Percentiles rank a stretch among this genome's conserved stretches.
Evolutionary conservation across 2,113 vertebrate species (phyloP).

Genomic region (Atherinomorus stipes): DNA sequence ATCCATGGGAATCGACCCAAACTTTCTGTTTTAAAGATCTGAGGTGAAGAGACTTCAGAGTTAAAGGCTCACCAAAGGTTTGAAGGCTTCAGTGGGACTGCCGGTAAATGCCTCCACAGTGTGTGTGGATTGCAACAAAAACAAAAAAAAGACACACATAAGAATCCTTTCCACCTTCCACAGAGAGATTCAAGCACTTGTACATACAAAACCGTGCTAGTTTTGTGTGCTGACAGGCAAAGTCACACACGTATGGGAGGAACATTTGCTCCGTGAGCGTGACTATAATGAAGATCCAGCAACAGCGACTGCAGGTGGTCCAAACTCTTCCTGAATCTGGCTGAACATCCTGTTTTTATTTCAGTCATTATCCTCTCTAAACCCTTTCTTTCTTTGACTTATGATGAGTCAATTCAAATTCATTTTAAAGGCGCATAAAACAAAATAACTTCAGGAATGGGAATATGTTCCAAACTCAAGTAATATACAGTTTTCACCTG

Average conservation of each 20-base stretch:
- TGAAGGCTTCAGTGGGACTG: slow-evolving; percentile 21
- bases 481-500: slow-evolving; percentile 3
- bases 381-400: slow-evolving; percentile 27
- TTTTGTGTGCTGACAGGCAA: slow-evolving; percentile 42
- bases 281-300: slow-evolving; percentile 53
- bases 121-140: slow-evolving; percentile 6
- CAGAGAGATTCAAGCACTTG: not conserved
- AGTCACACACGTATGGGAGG: slow-evolving; percentile 46
- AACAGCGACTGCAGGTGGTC: slow-evolving; percentile 54
- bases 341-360: slow-evolving; percentile 28
- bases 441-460: not conserved
- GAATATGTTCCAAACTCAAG: not conserved
- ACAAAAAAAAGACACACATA: not conserved
- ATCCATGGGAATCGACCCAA: slow-evolving; percentile 37
- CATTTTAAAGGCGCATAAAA: slow-evolving; percentile 25
- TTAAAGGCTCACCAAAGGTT: slow-evolving; percentile 36
- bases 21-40: slow-evolving; percentile 45
- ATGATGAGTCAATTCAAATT: slow-evolving; percentile 21
- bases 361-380: slow-evolving; percentile 19
- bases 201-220: slow-evolving; percentile 28
- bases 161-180: not conserved
- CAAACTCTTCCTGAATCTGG: slow-evolving; percentile 36
- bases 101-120: slow-evolving; percentile 15
- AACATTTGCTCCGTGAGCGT: slow-evolving; percentile 27
- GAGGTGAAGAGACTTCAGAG: slow-evolving; percentile 24